These are phyloP conservation scores for Tipula lateralis DNA, from an alignment of 2,888 invertebrate genomes.

Conservation along the genomic window DNA sequence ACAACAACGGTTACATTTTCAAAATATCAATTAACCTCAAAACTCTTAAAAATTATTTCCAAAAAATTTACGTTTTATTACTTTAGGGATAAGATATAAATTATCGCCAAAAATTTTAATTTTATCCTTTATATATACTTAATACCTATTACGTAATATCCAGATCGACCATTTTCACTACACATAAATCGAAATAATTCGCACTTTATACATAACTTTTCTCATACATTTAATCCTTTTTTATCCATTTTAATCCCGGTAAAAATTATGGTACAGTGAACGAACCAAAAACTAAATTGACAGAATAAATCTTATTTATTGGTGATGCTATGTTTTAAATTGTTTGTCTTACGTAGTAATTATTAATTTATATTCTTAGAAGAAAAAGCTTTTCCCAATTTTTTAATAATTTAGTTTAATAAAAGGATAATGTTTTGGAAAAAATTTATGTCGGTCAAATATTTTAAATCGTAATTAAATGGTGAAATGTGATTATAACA, in stretches of 20 bases:
- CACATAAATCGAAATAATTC: neutral
- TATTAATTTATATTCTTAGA: neutral
- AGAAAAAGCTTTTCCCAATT: neutral
- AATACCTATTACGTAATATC: neutral
- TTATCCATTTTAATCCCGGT: neutral
- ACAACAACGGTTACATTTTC: neutral
- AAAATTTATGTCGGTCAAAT: neutral
- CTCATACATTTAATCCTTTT: neutral
- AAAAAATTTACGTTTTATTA: neutral
- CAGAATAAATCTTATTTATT: neutral
- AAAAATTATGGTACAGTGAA: neutral
- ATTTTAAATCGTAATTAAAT: neutral
- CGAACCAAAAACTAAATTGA: neutral
- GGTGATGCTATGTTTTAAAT: neutral
- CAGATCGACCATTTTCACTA: neutral
- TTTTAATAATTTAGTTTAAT: neutral
- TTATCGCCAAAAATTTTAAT: too few species aligned
- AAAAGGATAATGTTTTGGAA: neutral
- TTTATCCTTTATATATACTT: neutral
- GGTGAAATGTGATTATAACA: neutral
- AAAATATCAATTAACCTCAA: neutral
- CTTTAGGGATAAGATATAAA: neutral
- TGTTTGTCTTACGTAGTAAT: neutral
- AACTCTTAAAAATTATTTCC: neutral
- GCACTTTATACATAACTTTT: neutral